Base-by-base conservation (phyloP, 1,140 invertebrate species). In the Dreissena polymorpha region DNA sequence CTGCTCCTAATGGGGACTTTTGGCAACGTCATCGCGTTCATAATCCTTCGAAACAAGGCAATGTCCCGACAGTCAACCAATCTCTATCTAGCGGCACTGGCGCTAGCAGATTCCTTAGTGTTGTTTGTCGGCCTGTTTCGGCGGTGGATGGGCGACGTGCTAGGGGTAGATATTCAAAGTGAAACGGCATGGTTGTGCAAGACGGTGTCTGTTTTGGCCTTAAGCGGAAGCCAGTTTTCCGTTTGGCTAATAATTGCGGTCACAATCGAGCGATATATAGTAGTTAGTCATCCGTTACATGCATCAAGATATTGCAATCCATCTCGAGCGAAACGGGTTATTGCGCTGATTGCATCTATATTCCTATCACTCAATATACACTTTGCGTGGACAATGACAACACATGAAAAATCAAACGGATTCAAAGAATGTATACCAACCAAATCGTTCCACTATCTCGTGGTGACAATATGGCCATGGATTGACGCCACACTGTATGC, bases 221-320 rank as follows among this genome's bases (percentile, higher is more conserved):
- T 91, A 72, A 88, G 88, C 53, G 80, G 86, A 39, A 91, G 90
- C 74, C 91, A 93, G 63, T 90, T 90, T 82, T 90, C 90, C 27
- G 93, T 92, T 2, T 93, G 92, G 92, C 81, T 93, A 3, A 92
- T 93, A 63, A 90, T 93, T 13, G 91, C 92, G 0, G 92, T 93
- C 8, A 93, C 93, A 0, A 85, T 92, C 10, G 93, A 93, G 84
- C 84, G 92, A 21, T 92, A 89, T 68, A 92, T 93, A 63, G 93
- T 91, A n/a, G 92, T 93, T 1, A 91, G 90, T 73, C 86, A 90
- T 67, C 92, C 93, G 10, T 85, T 93, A 0, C 83, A 87, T 29
- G 91, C 92, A 0, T 90, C 83, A 50, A 29, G 84, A 39, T 88
- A 92, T 77, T 93, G 92, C 82, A 92, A 91, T 50, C 79, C 89